Base-by-base conservation (phyloP, 2,888 invertebrate species). In the Hirtodrosophila cameraria region DNA sequence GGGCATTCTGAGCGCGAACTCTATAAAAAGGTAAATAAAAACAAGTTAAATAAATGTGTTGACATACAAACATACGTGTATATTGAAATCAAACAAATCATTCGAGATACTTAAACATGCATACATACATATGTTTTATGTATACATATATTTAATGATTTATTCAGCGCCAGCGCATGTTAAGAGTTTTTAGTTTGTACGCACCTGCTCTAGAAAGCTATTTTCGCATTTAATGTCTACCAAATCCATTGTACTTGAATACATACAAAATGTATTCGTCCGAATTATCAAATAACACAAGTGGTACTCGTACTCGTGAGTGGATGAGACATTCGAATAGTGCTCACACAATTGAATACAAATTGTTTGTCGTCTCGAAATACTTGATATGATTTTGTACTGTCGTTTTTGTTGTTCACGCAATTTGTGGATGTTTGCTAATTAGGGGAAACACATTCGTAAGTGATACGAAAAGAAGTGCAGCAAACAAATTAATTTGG, bases 191-290 rank as follows among this genome's bases (percentile, higher is more conserved):
- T 11, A 31, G n/a, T 2, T 30, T 38, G 13, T 13, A 15, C 39
- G 13, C 9, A 45, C 49, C 49, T 30, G 49, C n/a, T 50, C 49
- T 15, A 31, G 38, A 15, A 30, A 15, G 30, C 28, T 39, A 4
- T 1, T 23, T 31, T 39, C 49, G 23, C 15, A 23, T 15, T 50
- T 50, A 15, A 50, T 50, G 2, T 50, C 49, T 8, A 50, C 4
- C 15, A 15, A 23, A 9, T 50, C 49, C 49, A 50, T 50, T 39
- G 18, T 2, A 23, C 15, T 23, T 20, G 2, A 39, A 30, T 38
- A 16, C 15, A 36, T 23, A 23, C 23, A 23, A n/a, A n/a, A n/a
- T n/a, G n/a, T n/a, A n/a, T 5, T 31, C 30, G 12, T 12, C 13
- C 13, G 6, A 31, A 31, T 9, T 31, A 28, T 28, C 31, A 31